phyloP scores from a whole-genome alignment of 2,113 vertebrate species.

The Phodopus roborovskii region DNA sequence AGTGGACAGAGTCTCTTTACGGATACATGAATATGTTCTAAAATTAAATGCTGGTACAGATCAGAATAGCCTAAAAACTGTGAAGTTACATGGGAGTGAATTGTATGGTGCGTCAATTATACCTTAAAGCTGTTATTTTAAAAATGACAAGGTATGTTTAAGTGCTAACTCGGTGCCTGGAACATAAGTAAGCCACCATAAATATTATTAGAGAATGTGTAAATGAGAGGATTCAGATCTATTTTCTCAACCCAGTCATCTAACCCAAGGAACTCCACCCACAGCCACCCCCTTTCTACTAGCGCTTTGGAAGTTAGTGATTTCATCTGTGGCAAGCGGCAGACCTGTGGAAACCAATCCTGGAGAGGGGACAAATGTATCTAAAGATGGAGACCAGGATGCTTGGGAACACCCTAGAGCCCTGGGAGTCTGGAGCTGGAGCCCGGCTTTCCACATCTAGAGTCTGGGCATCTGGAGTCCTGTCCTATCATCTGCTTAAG shows the following conservation, averaged over 20 bases:
- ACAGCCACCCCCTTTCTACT: not conserved
- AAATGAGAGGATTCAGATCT: not conserved
- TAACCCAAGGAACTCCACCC: not conserved
- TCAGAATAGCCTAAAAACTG: slow-evolving; percentile 21
- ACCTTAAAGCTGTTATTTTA: slow-evolving; percentile 49
- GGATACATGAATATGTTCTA: slow-evolving; percentile 15
- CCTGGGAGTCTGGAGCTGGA: not conserved
- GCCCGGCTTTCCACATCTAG: not conserved
- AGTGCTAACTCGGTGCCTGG: slow-evolving; percentile 31
- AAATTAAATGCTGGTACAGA: not conserved
- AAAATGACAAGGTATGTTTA: slow-evolving; percentile 35
- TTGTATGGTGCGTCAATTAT: not conserved
- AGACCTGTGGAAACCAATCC: not conserved
- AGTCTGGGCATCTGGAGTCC: not conserved
- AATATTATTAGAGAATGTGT: slow-evolving; percentile 9
- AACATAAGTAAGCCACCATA: not conserved
- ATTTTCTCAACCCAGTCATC: not conserved
- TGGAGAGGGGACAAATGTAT: not conserved
- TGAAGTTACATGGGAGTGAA: not conserved
- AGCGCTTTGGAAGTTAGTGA: not conserved
- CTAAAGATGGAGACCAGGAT: not conserved
- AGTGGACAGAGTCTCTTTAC: not conserved
- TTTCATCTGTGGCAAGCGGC: not conserved
- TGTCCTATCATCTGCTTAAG: not conserved
- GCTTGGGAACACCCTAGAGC: not conserved